Conservation (phyloP, 2,888 invertebrate genomes). For the Ochropleura plecta region DNA sequence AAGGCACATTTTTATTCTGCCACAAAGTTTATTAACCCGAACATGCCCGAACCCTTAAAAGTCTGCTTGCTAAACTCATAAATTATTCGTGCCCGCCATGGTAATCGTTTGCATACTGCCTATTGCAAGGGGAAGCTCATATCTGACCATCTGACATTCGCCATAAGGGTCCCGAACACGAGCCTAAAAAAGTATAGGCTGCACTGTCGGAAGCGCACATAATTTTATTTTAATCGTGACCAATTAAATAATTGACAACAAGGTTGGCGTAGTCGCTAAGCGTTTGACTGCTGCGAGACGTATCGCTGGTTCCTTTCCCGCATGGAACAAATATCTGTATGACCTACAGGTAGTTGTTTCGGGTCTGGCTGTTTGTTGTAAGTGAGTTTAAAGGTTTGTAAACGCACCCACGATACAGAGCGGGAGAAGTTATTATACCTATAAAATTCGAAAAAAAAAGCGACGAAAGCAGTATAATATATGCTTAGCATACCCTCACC, state of each 20-base stretch:
- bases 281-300: too few relatives aligned
- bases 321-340: too few relatives aligned
- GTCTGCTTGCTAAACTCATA: conserved; percentile 62
- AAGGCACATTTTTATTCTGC: conserved; percentile 46
- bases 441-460: too few relatives aligned
- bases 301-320: too few relatives aligned
- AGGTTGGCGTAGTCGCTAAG: too few relatives aligned
- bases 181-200: conserved; percentile 33
- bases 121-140: conserved; percentile 72
- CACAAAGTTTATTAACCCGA: conserved; percentile 53
- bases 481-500: conserved; percentile 13
- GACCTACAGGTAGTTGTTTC: too few relatives aligned
- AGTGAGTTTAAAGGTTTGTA: too few relatives aligned
- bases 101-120: conserved; percentile 69
- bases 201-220: conserved; percentile 49
- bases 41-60: conserved; percentile 62
- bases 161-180: conserved; percentile 55
- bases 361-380: too few relatives aligned
- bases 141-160: conserved; percentile 70
- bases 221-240: conserved; percentile 16
- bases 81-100: conserved; percentile 58
- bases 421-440: too few relatives aligned
- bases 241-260: too few relatives aligned
- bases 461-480: too few relatives aligned
- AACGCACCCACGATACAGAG: too few relatives aligned